Conservation (phyloP, 2,888 invertebrate genomes). For the Spicauda simplicius region DNA sequence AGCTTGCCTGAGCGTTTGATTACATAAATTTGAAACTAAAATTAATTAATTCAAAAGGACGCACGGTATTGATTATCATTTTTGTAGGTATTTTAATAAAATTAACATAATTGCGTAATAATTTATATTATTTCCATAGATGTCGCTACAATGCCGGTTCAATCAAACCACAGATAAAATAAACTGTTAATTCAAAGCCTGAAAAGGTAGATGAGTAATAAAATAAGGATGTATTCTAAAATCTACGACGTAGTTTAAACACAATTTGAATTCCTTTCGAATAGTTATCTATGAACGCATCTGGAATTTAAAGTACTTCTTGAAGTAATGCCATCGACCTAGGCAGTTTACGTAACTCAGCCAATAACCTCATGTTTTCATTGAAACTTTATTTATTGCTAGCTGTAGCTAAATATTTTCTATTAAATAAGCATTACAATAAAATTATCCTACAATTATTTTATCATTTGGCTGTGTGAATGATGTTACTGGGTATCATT, state of each 20-base stretch:
- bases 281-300: slow-evolving; percentile 43
- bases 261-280: slow-evolving; percentile 49
- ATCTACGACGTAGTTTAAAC: slow-evolving; percentile 42
- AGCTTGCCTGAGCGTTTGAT: no score
- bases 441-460: not conserved
- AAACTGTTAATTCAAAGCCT: no score
- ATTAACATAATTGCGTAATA: no score
- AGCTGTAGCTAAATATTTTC: not conserved
- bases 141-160: no score
- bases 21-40: no score
- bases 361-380: slow-evolving; percentile 53
- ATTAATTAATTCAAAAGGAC: no score
- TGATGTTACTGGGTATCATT: not conserved
- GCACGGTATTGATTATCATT: no score
- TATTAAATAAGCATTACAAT: not conserved
- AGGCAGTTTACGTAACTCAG: slow-evolving; percentile 39
- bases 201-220: not conserved
- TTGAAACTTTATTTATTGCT: slow-evolving; percentile 11
- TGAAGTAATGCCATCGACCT: slow-evolving; percentile 35
- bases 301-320: slow-evolving; percentile 50
- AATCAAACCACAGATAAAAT: no score
- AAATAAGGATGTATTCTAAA: slow-evolving; percentile 34
- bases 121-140: no score
- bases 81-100: no score
- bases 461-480: not conserved